Evolutionary conservation across 2,888 invertebrate species (phyloP), one percentile per base, ranked within the genome.

Genomic region (Metopia argyrocephala): DNA sequence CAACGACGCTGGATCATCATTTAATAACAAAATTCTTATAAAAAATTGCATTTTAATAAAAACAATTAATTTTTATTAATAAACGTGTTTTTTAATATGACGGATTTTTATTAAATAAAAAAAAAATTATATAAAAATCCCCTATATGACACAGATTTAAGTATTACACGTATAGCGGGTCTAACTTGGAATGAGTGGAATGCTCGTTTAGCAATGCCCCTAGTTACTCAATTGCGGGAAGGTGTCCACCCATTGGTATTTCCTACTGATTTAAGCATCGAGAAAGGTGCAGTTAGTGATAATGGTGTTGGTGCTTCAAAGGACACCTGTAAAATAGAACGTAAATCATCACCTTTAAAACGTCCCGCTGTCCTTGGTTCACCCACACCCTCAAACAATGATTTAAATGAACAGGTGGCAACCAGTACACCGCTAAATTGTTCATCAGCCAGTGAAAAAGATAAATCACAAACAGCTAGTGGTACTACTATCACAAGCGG

Each of bases 151-250:
- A 92, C 93, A 92, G 95, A 95, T 92, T 93, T 95, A 91, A 93
- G 94, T 91, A 94, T 94, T 92, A 93, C 93, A 85, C 92, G 95
- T 89, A 91, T 93, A 92, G 92, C 92, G 91, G 93, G 94, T 86
- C 92, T 92, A 90, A 92, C 93, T 89, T 94, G 94, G 94, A 94
- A 93, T 86, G 93, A 93, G 90, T 94, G 94, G 94, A 94, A 94
- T 86, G 93, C 94, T 85, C 92, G 95, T 85, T 91, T 96, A 90
- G 94, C 95, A 86, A 92, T 94, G 91, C 94, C 94, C 76, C 92
- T 94, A 89, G 93, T 93, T 87, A 91, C 92, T 28, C 90, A 92
- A 84, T 90, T 93, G 88, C 92, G 93, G 59, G 93, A 92, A 86
- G 91, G 91, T 87, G 91, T 87, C 52, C 90, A 89, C 82, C 90